Evolutionary conservation across 1,140 invertebrate genomes (phyloP).

Genomic region (Xylocopa sonorina): DNA sequence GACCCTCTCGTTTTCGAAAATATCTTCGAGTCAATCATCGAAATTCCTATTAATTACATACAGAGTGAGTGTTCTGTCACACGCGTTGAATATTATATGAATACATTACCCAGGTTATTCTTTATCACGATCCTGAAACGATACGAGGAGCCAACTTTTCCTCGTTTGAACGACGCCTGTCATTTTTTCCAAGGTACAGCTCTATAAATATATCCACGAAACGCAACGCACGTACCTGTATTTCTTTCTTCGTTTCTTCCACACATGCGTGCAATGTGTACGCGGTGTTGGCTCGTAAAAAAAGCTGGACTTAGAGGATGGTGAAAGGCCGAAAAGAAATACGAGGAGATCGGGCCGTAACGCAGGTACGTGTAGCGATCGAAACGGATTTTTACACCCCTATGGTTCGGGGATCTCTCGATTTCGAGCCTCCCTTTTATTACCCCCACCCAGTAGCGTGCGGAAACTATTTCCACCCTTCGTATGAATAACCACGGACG

Average conservation of each 20-base stretch:
- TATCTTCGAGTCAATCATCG: too few species aligned
- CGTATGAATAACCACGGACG: not conserved
- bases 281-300: too few species aligned
- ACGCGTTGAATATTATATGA: not conserved
- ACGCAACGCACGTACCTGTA: not conserved
- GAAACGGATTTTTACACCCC: conserved; percentile 24
- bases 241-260: not conserved
- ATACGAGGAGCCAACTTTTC: not conserved
- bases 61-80: too few species aligned
- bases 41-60: too few species aligned
- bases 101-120: not conserved
- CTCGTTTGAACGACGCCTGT: not conserved
- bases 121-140: not conserved
- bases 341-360: conserved; percentile 3
- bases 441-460: not conserved
- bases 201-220: not conserved
- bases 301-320: not conserved
- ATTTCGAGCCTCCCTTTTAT: not conserved
- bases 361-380: conserved; percentile 32
- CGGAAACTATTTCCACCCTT: conserved; percentile 7
- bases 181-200: not conserved
- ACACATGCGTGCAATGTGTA: too few species aligned
- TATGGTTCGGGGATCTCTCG: not conserved
- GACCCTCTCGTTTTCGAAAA: too few species aligned
- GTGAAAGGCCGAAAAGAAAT: conserved; percentile 3